phyloP scores from a whole-genome alignment of 1,140 invertebrate species.

The Eciton burchellii region DNA sequence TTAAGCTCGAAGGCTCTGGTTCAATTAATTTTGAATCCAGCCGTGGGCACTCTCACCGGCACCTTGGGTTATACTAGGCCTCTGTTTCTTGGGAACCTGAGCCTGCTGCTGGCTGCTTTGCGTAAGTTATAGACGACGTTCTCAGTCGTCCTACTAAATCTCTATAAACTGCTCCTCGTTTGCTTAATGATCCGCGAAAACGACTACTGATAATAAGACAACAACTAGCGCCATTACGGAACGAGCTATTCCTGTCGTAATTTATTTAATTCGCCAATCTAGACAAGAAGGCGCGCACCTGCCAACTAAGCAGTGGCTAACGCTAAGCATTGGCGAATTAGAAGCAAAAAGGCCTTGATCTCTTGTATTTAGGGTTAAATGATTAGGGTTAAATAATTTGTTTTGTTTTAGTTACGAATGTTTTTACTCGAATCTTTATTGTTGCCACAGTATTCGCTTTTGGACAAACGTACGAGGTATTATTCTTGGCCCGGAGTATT shows the following conservation, averaged over 20 bases:
- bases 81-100: constrained; percentile 92
- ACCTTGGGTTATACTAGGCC: constrained; percentile 92
- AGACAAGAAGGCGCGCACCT: no score
- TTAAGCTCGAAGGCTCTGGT: constrained; percentile 95
- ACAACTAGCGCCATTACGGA: no score
- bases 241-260: no score
- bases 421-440: constrained; percentile 6
- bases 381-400: no score
- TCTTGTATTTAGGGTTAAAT: no score
- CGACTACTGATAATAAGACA: no score
- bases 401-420: background rate
- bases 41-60: constrained; percentile 90
- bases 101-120: constrained; percentile 92
- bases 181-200: background rate
- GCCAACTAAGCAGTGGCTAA: no score
- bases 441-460: constrained; percentile 91
- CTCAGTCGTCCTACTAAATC: background rate
- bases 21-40: constrained; percentile 93
- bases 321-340: no score
- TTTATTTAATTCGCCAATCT: no score
- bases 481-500: constrained; percentile 93
- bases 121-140: constrained; percentile 86
- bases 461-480: constrained; percentile 90
- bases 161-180: background rate
- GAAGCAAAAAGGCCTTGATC: no score